Conservation (phyloP, 2,888 invertebrate genomes). For the Pyrochroa serraticornis region DNA sequence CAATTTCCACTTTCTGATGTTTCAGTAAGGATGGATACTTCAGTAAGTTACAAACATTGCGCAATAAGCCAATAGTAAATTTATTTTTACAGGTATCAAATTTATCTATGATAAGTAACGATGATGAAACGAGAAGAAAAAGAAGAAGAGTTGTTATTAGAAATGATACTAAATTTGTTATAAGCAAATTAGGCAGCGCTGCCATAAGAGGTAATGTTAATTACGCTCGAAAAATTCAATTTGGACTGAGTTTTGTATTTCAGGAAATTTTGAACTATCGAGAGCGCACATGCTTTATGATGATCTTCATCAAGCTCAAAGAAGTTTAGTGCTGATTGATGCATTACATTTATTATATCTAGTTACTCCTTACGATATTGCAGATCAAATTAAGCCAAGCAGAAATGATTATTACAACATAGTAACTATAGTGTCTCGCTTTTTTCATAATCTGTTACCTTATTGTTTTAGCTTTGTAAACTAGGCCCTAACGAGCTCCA, state of each 20-base stretch:
- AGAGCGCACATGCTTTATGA: slow-evolving; percentile 73
- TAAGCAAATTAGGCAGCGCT: slow-evolving; percentile 76
- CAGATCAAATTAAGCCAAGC: slow-evolving; percentile 62
- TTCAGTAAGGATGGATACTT: slow-evolving; percentile 47
- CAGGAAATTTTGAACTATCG: slow-evolving; percentile 80
- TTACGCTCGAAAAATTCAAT: not conserved
- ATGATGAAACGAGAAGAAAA: slow-evolving; percentile 19
- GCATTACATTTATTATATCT: slow-evolving; percentile 87
- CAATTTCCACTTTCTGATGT: slow-evolving; percentile 32
- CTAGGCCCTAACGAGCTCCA: slow-evolving; percentile 69
- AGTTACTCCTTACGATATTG: slow-evolving; percentile 78
- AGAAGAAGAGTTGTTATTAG: slow-evolving; percentile 40
- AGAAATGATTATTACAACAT: slow-evolving; percentile 65
- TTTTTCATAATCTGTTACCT: slow-evolving; percentile 18
- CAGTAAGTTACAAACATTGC: slow-evolving; percentile 18
- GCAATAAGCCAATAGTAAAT: not conserved
- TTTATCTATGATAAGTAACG: slow-evolving; percentile 22
- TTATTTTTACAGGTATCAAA: slow-evolving; percentile 11
- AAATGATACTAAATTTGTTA: slow-evolving; percentile 51
- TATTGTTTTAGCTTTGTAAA: slow-evolving; percentile 63
- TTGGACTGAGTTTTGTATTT: slow-evolving; percentile 31
- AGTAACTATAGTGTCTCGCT: slow-evolving; percentile 54
- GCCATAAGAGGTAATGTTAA: slow-evolving; percentile 73
- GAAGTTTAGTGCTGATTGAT: slow-evolving; percentile 77
- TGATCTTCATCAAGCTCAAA: slow-evolving; percentile 76